A percentile compares a stretch with the other conserved stretches of the same genome.
phyloP scores from a whole-genome alignment of 64 coral and sea anemone species.

The Montipora foliosa region DNA sequence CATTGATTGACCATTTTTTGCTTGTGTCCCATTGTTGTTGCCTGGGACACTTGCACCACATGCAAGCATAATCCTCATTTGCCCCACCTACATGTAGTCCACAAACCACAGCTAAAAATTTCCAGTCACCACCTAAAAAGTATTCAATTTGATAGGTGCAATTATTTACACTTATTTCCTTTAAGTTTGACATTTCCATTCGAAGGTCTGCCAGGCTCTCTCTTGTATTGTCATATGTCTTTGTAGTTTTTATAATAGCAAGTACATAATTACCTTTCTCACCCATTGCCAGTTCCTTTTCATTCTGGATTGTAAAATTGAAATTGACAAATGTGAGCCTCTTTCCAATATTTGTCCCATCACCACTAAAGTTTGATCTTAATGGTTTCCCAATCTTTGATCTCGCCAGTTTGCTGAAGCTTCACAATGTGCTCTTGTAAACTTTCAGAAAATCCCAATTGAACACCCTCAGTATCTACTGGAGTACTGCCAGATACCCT shows the following conservation, averaged over 20 bases:
- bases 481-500: slow-evolving; percentile 25
- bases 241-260: slow-evolving; percentile 52
- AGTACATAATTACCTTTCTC: slow-evolving; percentile 71
- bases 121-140: slow-evolving; percentile 66
- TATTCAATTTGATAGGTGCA: slow-evolving; percentile 58
- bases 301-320: slow-evolving; percentile 59
- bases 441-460: slow-evolving; percentile 49
- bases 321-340: slow-evolving; percentile 57
- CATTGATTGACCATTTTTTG: slow-evolving; percentile 66
- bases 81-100: slow-evolving; percentile 20
- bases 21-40: slow-evolving; percentile 12
- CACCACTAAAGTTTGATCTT: slow-evolving; percentile 20
- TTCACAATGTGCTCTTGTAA: slow-evolving; percentile 54
- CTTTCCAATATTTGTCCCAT: slow-evolving; percentile 67
- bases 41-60: slow-evolving; percentile 79
- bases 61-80: slow-evolving; percentile 77
- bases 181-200: slow-evolving; percentile 69
- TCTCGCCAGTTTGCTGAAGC: background rate
- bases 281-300: slow-evolving; percentile 64
- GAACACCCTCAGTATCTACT: slow-evolving; percentile 65
- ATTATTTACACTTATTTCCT: slow-evolving; percentile 53
- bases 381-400: slow-evolving; percentile 27
- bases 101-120: slow-evolving; percentile 65
- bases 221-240: slow-evolving; percentile 49
- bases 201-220: slow-evolving; percentile 38